Percentiles rank a stretch among this genome's conserved stretches.
Conservation (phyloP, 2,113 vertebrate species). For the Sinosuthora webbiana region DNA sequence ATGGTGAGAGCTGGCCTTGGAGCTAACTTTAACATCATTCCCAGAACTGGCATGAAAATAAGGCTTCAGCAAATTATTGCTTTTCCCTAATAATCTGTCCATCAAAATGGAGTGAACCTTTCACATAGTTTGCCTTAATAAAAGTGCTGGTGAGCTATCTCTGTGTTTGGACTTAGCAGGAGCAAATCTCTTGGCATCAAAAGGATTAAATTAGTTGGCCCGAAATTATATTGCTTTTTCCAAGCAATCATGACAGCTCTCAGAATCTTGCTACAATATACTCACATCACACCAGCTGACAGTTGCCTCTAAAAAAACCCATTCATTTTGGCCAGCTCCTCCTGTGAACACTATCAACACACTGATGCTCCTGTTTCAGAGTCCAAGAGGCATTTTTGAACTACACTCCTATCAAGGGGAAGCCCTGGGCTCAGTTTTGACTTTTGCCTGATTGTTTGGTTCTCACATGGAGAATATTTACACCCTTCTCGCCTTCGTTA, state of each 20-base stretch:
- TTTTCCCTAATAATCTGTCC: conserved; percentile 48
- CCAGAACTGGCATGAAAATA: conserved; percentile 32
- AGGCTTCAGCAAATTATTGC: conserved; percentile 16
- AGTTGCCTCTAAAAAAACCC: conserved; percentile 28
- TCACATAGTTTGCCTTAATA: conserved; percentile 40
- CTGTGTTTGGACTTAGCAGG: conserved; percentile 29
- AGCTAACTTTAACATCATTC: not conserved
- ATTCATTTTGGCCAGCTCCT: conserved; percentile 33
- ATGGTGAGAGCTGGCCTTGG: not conserved
- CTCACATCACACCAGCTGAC: conserved; percentile 55
- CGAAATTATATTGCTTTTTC: conserved; percentile 64
- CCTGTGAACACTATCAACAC: not conserved
- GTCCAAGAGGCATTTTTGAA: not conserved
- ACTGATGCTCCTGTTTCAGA: not conserved
- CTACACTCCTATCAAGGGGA: not conserved
- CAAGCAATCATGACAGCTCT: conserved; percentile 61
- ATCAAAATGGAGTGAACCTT: conserved; percentile 16
- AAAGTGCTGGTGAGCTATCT: conserved; percentile 40
- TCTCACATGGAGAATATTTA: not conserved
- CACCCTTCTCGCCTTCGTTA: not conserved
- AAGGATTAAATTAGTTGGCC: conserved; percentile 65
- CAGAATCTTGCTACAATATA: conserved; percentile 56
- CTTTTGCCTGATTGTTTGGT: not conserved
- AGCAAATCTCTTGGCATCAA: conserved; percentile 65
- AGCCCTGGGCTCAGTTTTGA: not conserved